Conservation (phyloP, 1,140 invertebrate genomes). For the Cotesia typhae region DNA sequence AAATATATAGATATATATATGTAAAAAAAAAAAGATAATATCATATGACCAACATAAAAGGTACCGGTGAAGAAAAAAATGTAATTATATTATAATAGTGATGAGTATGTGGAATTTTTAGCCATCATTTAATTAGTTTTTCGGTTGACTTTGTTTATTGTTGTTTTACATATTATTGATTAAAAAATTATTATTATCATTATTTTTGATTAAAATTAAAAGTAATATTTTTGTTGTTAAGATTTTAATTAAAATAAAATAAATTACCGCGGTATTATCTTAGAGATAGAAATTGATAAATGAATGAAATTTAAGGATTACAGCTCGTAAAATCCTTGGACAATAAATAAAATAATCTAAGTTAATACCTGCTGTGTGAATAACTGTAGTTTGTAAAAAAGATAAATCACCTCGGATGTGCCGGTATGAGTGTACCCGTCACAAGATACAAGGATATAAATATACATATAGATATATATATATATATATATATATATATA, state of each 20-base stretch:
- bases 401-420: slow-evolving; percentile 31
- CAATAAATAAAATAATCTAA: slow-evolving; percentile 19
- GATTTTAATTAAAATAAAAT: no score
- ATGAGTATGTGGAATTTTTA: slow-evolving; percentile 6
- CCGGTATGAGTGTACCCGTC: slow-evolving; percentile 31
- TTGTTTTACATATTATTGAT: no score
- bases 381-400: slow-evolving; percentile 23
- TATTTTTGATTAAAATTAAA: no score
- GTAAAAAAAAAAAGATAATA: background rate
- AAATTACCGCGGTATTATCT: background rate
- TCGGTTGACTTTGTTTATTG: no score
- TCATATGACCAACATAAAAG: background rate
- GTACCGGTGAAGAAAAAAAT: slow-evolving; percentile 1
- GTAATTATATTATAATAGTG: slow-evolving; percentile 11
- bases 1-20: background rate
- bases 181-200: no score
- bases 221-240: background rate
- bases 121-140: background rate
- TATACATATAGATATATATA: slow-evolving; percentile 1
- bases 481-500: no score
- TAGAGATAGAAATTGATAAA: slow-evolving; percentile 4
- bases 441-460: slow-evolving; percentile 18
- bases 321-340: slow-evolving; percentile 6
- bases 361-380: slow-evolving; percentile 29
- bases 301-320: background rate